Base-by-base conservation (phyloP, 2,113 vertebrate species). In the Corydoras maculifer region DNA sequence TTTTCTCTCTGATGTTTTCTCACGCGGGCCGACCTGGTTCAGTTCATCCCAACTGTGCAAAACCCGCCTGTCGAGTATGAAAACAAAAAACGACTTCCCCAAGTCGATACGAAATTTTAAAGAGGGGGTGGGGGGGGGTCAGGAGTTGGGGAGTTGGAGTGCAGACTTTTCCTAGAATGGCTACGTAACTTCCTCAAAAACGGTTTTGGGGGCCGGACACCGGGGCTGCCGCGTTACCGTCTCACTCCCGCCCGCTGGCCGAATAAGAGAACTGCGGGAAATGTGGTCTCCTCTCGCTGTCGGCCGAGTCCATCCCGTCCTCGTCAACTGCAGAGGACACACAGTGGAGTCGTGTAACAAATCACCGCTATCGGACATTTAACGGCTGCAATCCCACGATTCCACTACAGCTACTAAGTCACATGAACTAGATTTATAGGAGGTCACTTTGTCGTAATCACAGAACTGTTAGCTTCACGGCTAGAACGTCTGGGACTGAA, bases 181-280 rank as follows among this genome's bases (percentile, higher is more conserved):
- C 89, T 90, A 88, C 35, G 35, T 43, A 43, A 43, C 7, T 43
- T 43, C 35, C 35, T 43, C 35, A 8, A 8, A 25, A 43, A 43
- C 35, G 35, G 35, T 43, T 8, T 43, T 43, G 35, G 35, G 35
- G 80, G 82, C 76, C 70, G 72, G 72, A 76, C 30, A 43, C 67
- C 48, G 79, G 74, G 65, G 30, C 75, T 58, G 61, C 3, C 3
- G 68, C 43, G 15, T 49, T 25, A 58, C 13, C 31, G 6, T 50
- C 81, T 90, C 87, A 98, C 88, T 97, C 94, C 73, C 94, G 91
- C 80, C 95, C 94, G 58, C 95, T 98, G 81, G 95, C 95, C 4
- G 94, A 98, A 86, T 98, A 97, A 74, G 95, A 98, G 85, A 98
- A 98, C 74, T 98, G 95, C 70, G 95, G 95, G 87, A 97, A 98